A percentile compares a stretch with the other conserved stretches of the same genome.
Conservation (phyloP, 1,140 invertebrate species). For the Lucilia cuprina region DNA sequence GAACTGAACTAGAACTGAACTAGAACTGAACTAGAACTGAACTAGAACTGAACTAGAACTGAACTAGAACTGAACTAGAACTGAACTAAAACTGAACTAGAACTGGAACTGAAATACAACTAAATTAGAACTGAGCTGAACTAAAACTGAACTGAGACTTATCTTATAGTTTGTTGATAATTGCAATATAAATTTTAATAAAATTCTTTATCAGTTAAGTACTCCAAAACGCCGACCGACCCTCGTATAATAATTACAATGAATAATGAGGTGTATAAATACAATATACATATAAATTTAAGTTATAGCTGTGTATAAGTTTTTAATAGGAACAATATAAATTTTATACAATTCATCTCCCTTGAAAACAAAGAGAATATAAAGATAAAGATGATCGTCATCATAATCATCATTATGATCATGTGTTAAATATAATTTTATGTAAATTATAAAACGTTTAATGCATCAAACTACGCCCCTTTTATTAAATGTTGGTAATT, state of each 20-base stretch:
- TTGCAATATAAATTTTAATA: too few relatives aligned
- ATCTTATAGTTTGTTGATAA: too few relatives aligned
- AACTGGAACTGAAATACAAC: too few relatives aligned
- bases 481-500: slow-evolving; percentile 33
- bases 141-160: too few relatives aligned
- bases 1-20: too few relatives aligned
- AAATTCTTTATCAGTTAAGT: too few relatives aligned
- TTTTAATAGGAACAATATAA: not conserved
- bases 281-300: too few relatives aligned
- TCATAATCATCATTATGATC: slow-evolving; percentile 5
- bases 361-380: not conserved
- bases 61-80: too few relatives aligned
- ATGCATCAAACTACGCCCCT: not conserved
- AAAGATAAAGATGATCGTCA: not conserved
- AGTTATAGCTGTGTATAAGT: not conserved
- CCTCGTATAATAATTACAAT: not conserved
- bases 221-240: too few relatives aligned
- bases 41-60: too few relatives aligned
- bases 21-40: too few relatives aligned
- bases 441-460: slow-evolving; percentile 33
- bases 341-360: not conserved
- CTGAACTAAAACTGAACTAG: not conserved
- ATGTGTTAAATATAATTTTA: slow-evolving; percentile 22
- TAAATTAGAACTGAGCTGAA: too few relatives aligned
- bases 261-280: not conserved